These are phyloP conservation scores for Erpornis zantholeuca DNA, from an alignment of 2,113 vertebrate species.

Conservation along the genomic window DNA sequence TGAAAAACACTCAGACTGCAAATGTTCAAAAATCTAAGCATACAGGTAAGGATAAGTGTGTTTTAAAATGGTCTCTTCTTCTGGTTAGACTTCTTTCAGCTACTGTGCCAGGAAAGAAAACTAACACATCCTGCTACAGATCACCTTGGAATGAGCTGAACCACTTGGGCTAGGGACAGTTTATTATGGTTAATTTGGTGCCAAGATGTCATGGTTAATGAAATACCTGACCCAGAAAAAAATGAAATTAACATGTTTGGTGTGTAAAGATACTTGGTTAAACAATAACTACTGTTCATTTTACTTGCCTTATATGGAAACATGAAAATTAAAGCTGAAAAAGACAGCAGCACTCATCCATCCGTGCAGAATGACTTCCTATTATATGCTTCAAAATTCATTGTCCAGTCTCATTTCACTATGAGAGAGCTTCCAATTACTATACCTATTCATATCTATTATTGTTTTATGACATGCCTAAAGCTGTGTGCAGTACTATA, in stretches of 20 bases:
- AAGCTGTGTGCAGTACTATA: background rate
- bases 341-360: background rate
- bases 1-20: background rate
- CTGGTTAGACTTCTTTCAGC: background rate
- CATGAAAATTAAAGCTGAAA: conserved; percentile 22
- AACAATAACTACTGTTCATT: conserved; percentile 10
- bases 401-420: conserved; percentile 27
- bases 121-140: background rate
- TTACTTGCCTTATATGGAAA: background rate
- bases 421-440: conserved; percentile 17
- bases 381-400: conserved; percentile 28
- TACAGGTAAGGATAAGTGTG: background rate
- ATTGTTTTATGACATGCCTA: conserved; percentile 3
- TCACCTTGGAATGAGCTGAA: background rate
- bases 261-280: conserved; percentile 8
- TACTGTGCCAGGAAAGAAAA: background rate
- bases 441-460: background rate
- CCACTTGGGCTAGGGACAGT: background rate
- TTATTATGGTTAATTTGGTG: background rate
- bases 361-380: background rate
- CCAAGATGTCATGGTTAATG: background rate
- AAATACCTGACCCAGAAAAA: conserved; percentile 4
- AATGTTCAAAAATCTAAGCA: background rate
- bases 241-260: background rate
- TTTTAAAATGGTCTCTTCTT: background rate